Evolutionary conservation across 2,797 vertebrate genomes (phyloP).

Genomic region (Mergus octosetaceus): DNA sequence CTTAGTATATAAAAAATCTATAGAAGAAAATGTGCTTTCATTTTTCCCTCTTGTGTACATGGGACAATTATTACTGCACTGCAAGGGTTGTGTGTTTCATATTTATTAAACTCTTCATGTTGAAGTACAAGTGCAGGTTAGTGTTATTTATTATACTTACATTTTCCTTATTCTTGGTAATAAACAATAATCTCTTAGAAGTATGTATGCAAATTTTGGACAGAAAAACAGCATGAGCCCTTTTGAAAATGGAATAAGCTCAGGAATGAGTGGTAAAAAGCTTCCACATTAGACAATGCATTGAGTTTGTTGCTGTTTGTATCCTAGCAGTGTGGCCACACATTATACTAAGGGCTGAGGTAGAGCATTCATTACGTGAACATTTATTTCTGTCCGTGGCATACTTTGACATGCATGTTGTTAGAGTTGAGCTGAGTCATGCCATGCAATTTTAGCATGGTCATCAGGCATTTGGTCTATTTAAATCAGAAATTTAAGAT

Average conservation of each 20-base stretch:
- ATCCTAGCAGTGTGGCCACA: background rate
- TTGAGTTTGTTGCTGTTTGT: background rate
- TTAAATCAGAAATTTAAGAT: background rate
- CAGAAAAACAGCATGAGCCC: background rate
- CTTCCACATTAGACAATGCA: background rate
- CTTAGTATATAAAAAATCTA: background rate
- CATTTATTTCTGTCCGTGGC: background rate
- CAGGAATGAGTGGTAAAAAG: background rate
- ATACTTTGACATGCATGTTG: background rate
- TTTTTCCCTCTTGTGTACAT: background rate
- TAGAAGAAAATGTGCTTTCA: background rate
- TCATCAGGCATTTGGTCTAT: background rate
- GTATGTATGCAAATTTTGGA: background rate
- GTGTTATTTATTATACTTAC: background rate
- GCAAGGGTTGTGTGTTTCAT: background rate
- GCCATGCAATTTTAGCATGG: background rate
- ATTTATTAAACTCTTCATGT: background rate
- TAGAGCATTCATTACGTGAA: background rate
- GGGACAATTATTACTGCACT: background rate
- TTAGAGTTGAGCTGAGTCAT: background rate
- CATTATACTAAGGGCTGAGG: background rate
- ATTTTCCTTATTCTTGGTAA: background rate
- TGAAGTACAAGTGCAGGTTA: background rate
- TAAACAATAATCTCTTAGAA: background rate
- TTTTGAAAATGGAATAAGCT: background rate